Base-by-base conservation (phyloP, 2,797 vertebrate species). In the Urosaurus nigricauda region DNA sequence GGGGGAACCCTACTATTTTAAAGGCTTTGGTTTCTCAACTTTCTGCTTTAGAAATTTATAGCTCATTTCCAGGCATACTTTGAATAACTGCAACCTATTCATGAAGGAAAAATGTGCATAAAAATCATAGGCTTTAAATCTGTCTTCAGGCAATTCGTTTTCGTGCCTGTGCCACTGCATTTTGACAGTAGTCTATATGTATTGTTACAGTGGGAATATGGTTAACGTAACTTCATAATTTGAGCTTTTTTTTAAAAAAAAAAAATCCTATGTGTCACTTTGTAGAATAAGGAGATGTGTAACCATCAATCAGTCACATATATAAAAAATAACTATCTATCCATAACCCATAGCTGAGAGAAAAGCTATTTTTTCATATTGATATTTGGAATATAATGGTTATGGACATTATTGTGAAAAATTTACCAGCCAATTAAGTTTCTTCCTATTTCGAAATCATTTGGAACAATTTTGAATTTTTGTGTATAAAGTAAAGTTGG, bases 71-170 rank as follows among this genome's bases (percentile, higher is more conserved):
- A 80, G 51, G 9, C 32, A 53, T 65, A 24, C 77, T 85, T 85
- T 85, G 65, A 80, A 74, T 85, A 65, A 81, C 43, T 14, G 51
- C 53, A 73, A 63, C 9, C 47, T 85, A 63, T 85, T 60, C 32
- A 74, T 74, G 65, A 6, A 19, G 35, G 51, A 2, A 32, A 51
- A 56, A 24, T 70, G 82, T 24, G 65, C 63, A 71, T 84, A 70
- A 79, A 84, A 78, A 29, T 58, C 32, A 65, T 71, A 37, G 21
- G 63, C n/a, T 84, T 84, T 70, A 84, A 37, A 43, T 84, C 65
- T 88, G 79, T 47, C 32, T 60, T 74, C 12, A 73, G 3, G 74
- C 35, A 75, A 1, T 87, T 91, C 84, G 83, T 86, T 91, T 87
- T 83, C 90, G 74, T 93, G 32, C 86, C 73, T 88, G 80, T 70